Base-by-base conservation (phyloP, 2,113 vertebrate species). In the Scomber scombrus region DNA sequence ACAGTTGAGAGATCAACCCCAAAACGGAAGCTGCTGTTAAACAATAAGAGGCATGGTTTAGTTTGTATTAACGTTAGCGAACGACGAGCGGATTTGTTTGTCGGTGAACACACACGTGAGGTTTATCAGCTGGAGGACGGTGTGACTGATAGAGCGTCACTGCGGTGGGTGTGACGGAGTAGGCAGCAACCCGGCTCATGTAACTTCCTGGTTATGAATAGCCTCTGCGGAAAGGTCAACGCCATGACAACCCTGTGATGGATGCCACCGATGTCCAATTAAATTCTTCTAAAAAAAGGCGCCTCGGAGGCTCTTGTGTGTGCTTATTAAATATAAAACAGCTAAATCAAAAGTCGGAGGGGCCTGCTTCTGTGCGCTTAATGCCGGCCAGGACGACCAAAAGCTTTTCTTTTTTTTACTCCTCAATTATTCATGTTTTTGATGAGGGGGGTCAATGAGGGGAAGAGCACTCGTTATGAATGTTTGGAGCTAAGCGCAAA, bases 121-220 rank as follows among this genome's bases (percentile, higher is more conserved):
- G 4, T 61, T 64, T 50, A 86, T 86, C 73, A 73, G 69, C 64
- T 29, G 51, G 19, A 51, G 75, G 73, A 72, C 31, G 57, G 55
- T 0, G 73, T 80, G 87, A 85, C 78, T 68, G 87, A 85, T 90
- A 71, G 81, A 78, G 82, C 71, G 51, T 71, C 86, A 78, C 63
- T 43, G 67, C 54, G 85, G 85, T 86, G 84, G 82, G 86, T 90
- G 90, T 91, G 93, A 87, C 86, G 51, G 90, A 94, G 91, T 80
- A 93, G 76, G 91, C 89, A 90, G 85, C 71, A 84, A 87, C 85
- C 82, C 80, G 58, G 92, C 91, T 90, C 90, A 90, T 93, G 94
- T 92, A 94, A 95, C 93, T 95, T 94, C 94, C 91, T 94, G 94
- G 93, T 95, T 95, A 95, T 95, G 94, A 95, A 96, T 96, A 92